phyloP scores from a whole-genome alignment of 2,797 vertebrate species.

The Hippocampus kuda region DNA sequence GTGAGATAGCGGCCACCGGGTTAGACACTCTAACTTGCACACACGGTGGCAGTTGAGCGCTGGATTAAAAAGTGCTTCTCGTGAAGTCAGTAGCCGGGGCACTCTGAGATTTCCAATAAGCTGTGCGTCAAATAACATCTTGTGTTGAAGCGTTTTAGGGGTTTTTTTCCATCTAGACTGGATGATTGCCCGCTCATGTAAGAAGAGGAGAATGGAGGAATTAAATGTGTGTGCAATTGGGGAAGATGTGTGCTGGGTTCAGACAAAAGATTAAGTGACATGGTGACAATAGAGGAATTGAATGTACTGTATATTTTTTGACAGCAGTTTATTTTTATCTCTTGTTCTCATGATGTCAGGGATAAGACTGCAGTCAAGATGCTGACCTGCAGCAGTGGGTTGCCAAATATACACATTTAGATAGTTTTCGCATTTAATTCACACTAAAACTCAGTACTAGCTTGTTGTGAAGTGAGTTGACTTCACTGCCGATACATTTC shows the following conservation, averaged over 20 bases:
- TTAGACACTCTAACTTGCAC: slow-evolving; percentile 32
- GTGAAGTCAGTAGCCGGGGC: slow-evolving; percentile 60
- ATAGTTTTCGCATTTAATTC: no score
- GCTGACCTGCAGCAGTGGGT: neutral
- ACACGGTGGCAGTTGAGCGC: slow-evolving; percentile 50
- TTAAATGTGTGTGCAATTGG: slow-evolving; percentile 8
- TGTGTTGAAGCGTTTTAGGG: slow-evolving; percentile 39
- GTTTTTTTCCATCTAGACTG: slow-evolving; percentile 30
- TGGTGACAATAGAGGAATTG: slow-evolving; percentile 22
- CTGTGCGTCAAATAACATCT: slow-evolving; percentile 59
- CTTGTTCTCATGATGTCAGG: slow-evolving; percentile 10
- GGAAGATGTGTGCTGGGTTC: neutral
- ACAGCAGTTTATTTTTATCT: slow-evolving; percentile 28
- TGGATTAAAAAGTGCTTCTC: slow-evolving; percentile 65
- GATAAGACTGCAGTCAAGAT: slow-evolving; percentile 19
- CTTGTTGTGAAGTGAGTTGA: neutral
- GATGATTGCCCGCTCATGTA: slow-evolving; percentile 43
- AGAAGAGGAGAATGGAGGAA: slow-evolving; percentile 9
- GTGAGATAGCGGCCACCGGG: slow-evolving; percentile 34
- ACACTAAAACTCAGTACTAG: no score
- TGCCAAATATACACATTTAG: neutral
- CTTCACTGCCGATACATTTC: neutral
- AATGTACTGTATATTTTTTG: slow-evolving; percentile 17
- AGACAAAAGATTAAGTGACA: slow-evolving; percentile 25
- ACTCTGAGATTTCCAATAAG: slow-evolving; percentile 68